These are phyloP conservation scores for Pardalotus punctatus DNA, from an alignment of 2,113 vertebrate genomes.

Conservation along the genomic window DNA sequence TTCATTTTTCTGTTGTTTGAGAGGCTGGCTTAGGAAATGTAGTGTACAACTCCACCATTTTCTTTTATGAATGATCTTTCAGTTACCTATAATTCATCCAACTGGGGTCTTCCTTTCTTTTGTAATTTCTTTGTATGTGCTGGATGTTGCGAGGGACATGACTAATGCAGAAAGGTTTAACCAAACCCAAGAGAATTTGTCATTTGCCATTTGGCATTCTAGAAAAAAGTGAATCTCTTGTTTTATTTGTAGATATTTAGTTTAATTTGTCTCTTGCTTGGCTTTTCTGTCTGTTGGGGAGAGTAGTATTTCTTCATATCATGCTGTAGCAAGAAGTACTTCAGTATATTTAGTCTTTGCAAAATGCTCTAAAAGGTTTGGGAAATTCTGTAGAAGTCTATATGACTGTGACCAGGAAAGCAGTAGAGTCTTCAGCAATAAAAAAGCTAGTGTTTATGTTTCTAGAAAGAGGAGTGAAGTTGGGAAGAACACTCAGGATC, in stretches of 20 bases:
- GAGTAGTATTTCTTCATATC: neutral
- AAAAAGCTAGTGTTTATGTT: neutral
- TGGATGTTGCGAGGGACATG: neutral
- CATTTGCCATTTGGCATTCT: neutral
- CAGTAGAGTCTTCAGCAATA: neutral
- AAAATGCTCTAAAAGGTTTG: neutral
- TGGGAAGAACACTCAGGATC: neutral
- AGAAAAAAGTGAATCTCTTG: neutral
- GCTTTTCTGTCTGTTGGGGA: accelerated
- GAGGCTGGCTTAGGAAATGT: neutral
- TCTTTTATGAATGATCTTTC: neutral
- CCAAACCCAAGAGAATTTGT: neutral
- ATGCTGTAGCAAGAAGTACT: neutral
- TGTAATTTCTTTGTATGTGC: neutral
- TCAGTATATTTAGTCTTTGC: neutral
- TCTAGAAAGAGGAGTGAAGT: neutral
- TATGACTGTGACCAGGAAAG: neutral
- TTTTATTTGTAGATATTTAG: neutral
- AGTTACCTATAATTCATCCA: neutral
- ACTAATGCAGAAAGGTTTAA: neutral
- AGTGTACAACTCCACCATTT: neutral
- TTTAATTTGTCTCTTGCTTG: neutral
- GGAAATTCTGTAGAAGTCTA: neutral
- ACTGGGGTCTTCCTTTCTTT: neutral
- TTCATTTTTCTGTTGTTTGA: neutral